Evolutionary conservation across 2,888 invertebrate genomes (phyloP).

Genomic region (Tricholauxania praeusta): DNA sequence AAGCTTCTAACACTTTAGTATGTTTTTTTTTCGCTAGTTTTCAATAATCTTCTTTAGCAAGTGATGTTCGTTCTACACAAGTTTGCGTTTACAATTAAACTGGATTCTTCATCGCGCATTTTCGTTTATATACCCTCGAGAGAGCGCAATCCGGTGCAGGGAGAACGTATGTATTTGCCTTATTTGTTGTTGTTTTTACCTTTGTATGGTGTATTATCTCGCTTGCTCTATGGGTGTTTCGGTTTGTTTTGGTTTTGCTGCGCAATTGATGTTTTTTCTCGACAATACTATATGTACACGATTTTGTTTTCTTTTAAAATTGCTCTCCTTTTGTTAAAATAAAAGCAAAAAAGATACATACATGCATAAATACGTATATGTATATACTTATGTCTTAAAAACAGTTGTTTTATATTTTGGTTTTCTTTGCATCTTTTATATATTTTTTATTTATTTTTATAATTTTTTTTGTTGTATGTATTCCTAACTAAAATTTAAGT

Average conservation of each 20-base stretch:
- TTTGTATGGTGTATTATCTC: constrained; percentile 17
- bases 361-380: not conserved
- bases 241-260: constrained; percentile 29
- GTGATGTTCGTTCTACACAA: constrained; percentile 11
- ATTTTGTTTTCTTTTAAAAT: not conserved
- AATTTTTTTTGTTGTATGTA: not conserved
- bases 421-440: not conserved
- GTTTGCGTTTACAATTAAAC: constrained; percentile 43
- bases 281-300: not conserved
- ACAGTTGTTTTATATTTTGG: constrained; percentile 20
- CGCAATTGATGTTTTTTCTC: constrained; percentile 34
- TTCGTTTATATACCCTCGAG: constrained; percentile 44
- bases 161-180: constrained; percentile 10
- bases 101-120: constrained; percentile 39
- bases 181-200: constrained; percentile 23
- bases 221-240: constrained; percentile 18
- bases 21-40: too few relatives aligned
- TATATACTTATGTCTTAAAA: not conserved
- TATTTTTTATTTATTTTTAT: not conserved
- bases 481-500: not conserved
- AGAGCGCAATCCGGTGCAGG: constrained; percentile 32
- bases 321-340: not conserved
- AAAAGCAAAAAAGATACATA: not conserved
- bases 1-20: not conserved
- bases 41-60: not conserved